phyloP scores from a whole-genome alignment of 2,797 vertebrate genomes.

The Ceryle rudis region DNA sequence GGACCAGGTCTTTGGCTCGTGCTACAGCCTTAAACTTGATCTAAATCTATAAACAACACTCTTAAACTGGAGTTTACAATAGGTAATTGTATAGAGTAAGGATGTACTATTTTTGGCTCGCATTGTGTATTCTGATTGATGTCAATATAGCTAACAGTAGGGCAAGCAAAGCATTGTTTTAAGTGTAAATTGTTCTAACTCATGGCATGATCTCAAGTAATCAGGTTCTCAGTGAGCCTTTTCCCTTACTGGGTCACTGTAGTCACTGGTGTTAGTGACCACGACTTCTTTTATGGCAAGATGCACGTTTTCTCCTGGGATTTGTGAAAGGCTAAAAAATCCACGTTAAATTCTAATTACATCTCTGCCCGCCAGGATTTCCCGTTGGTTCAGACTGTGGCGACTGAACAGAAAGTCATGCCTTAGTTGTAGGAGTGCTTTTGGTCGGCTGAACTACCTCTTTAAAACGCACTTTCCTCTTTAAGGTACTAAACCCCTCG shows the following conservation, averaged over 20 bases:
- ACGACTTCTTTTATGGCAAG: neutral
- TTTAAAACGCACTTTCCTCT: neutral
- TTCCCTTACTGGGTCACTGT: neutral
- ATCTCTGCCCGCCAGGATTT: neutral
- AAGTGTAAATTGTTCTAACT: neutral
- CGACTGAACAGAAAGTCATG: neutral
- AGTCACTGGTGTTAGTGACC: neutral
- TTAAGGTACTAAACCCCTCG: neutral
- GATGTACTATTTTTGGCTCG: constrained; percentile 14
- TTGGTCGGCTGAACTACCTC: neutral
- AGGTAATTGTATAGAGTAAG: neutral
- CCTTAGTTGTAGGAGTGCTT: neutral
- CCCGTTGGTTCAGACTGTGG: neutral
- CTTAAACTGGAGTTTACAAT: neutral
- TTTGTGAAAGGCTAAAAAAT: neutral
- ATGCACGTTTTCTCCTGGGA: neutral
- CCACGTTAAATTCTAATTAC: neutral
- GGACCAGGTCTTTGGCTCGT: neutral
- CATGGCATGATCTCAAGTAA: neutral
- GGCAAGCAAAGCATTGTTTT: neutral
- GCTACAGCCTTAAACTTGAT: neutral
- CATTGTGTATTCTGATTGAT: neutral
- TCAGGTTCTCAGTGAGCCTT: neutral
- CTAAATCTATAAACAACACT: neutral
- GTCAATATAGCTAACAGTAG: neutral